Conservation (phyloP, 1,140 invertebrate genomes). For the Zaprionus capensis region DNA sequence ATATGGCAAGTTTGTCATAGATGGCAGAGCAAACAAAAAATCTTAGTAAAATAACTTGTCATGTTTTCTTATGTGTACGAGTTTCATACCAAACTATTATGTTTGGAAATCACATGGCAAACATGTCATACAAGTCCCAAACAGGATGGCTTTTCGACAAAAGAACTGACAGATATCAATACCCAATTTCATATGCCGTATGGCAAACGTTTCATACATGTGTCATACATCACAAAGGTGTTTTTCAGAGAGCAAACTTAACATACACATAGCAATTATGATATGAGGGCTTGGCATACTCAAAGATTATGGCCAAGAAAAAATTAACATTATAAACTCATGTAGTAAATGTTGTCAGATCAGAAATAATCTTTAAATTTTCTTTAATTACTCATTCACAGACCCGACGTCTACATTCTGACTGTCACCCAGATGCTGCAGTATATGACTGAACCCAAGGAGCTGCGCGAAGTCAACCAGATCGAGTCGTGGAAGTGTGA, state of each 20-base stretch:
- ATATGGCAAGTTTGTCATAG: neutral
- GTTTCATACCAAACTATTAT: neutral
- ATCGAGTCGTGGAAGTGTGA: constrained; percentile 94
- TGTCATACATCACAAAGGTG: neutral
- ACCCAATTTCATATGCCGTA: neutral
- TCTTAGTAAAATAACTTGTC: too few relatives aligned
- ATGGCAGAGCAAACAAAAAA: too few relatives aligned
- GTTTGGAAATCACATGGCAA: neutral
- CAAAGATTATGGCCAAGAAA: neutral
- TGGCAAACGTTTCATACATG: neutral
- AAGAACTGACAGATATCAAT: neutral
- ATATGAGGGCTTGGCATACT: neutral
- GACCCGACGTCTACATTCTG: constrained; percentile 95
- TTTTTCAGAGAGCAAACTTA: neutral
- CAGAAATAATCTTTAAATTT: constrained; percentile 23
- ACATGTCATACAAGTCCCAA: neutral
- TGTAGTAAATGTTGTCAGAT: too few relatives aligned
- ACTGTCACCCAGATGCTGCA: constrained; percentile 95
- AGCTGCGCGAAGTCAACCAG: constrained; percentile 87
- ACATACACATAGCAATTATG: neutral
- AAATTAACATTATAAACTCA: too few relatives aligned
- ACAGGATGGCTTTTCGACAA: neutral
- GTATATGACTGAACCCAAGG: constrained; percentile 95
- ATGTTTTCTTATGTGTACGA: too few relatives aligned
- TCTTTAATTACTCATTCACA: constrained; percentile 83